phyloP scores from a whole-genome alignment of 2,888 invertebrate genomes.

The Drosophila imparisetae region DNA sequence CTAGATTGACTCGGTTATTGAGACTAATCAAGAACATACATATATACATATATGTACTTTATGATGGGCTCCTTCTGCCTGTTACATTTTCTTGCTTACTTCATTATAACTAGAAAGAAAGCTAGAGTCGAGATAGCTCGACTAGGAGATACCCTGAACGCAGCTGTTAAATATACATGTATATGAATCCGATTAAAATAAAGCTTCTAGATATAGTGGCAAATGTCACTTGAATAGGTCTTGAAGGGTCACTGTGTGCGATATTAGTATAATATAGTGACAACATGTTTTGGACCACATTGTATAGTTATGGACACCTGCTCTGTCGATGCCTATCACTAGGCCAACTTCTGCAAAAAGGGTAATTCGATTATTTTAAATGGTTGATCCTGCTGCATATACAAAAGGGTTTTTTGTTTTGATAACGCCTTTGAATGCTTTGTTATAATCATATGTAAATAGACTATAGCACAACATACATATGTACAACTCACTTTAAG shows the following conservation, averaged over 20 bases:
- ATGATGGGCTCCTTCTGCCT: neutral
- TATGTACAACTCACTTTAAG: neutral
- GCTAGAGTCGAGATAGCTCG: neutral
- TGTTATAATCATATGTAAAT: constrained; percentile 14
- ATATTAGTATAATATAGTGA: neutral
- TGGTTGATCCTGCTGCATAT: constrained; percentile 7
- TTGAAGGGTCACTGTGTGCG: neutral
- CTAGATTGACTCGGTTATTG: neutral
- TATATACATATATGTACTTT: neutral
- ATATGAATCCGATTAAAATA: no score
- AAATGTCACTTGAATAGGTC: neutral
- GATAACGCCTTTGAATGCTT: constrained; percentile 42
- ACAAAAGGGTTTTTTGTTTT: constrained; percentile 28
- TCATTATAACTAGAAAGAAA: neutral
- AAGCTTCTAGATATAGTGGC: neutral
- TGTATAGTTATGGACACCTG: neutral
- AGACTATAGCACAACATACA: neutral
- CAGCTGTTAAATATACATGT: neutral
- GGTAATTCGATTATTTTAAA: constrained; percentile 13
- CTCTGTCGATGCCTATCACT: neutral
- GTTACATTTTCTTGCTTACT: neutral
- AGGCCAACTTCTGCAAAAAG: neutral
- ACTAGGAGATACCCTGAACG: neutral
- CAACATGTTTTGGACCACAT: no score
- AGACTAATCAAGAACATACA: neutral